Evolutionary conservation across 2,888 invertebrate species (phyloP).

Genomic region (Leptinotarsa peninsularis): DNA sequence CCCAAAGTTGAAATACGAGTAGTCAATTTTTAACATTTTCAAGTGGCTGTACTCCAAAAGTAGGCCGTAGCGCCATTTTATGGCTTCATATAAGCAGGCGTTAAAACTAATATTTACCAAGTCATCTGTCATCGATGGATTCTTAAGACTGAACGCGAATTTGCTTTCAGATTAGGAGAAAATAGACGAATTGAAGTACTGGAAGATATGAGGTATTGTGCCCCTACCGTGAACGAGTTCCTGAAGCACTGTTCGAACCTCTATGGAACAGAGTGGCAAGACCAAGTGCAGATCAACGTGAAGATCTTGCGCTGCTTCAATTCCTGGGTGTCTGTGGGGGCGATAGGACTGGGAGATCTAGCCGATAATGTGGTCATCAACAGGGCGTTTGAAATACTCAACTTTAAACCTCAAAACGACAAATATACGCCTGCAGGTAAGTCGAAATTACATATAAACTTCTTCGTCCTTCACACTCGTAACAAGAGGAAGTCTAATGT

Average conservation of each 20-base stretch:
- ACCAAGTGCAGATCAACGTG: slow-evolving; percentile 76
- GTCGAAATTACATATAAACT: slow-evolving; percentile 29
- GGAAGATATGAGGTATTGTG: slow-evolving; percentile 80
- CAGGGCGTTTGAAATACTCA: slow-evolving; percentile 78
- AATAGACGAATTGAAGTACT: slow-evolving; percentile 90
- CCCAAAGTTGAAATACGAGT: too few relatives aligned
- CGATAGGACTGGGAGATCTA: slow-evolving; percentile 80
- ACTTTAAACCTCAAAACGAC: slow-evolving; percentile 57
- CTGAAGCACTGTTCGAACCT: slow-evolving; percentile 81
- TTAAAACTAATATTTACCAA: too few relatives aligned
- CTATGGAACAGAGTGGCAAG: slow-evolving; percentile 74
- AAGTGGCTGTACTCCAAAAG: too few relatives aligned
- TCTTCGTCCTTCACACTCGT: too few relatives aligned
- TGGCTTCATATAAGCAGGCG: too few relatives aligned
- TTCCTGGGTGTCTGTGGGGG: slow-evolving; percentile 90
- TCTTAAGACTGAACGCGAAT: not conserved
- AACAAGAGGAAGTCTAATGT: too few relatives aligned
- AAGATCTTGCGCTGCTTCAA: slow-evolving; percentile 88
- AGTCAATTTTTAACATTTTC: too few relatives aligned
- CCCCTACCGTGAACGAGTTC: slow-evolving; percentile 82
- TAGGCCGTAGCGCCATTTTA: too few relatives aligned
- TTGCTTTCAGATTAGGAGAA: slow-evolving; percentile 76
- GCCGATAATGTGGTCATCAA: slow-evolving; percentile 80
- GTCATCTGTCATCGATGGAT: too few relatives aligned
- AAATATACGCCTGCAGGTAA: slow-evolving; percentile 47